These are phyloP conservation scores for Ips nitidus DNA, from an alignment of 1,140 invertebrate genomes.

Conservation along the genomic window DNA sequence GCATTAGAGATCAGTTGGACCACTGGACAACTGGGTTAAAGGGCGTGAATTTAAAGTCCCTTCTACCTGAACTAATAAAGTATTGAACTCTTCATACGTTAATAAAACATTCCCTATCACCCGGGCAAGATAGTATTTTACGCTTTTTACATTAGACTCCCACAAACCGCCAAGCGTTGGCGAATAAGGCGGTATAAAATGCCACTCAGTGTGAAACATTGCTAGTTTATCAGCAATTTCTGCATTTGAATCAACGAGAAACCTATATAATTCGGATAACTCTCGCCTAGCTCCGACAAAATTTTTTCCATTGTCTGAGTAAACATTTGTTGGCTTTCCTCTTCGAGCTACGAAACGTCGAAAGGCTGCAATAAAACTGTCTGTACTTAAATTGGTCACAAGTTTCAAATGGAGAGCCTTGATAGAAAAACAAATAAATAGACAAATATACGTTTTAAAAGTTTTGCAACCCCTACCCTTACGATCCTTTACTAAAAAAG, in stretches of 20 bases:
- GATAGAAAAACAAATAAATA: constrained; percentile 12
- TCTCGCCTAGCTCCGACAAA: constrained; percentile 28
- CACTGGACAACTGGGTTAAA: neutral
- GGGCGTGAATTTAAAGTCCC: constrained; percentile 7
- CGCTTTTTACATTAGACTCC: constrained; percentile 17
- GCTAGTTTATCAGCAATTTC: constrained; percentile 3
- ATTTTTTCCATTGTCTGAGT: constrained; percentile 30
- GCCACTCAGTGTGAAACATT: constrained; percentile 31
- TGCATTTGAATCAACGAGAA: neutral
- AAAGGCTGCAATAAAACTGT: constrained; percentile 2
- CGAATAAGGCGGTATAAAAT: constrained; percentile 37
- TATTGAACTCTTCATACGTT: constrained; percentile 6
- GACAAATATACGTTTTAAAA: constrained; percentile 11
- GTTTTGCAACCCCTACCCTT: neutral
- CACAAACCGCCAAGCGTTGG: constrained; percentile 39
- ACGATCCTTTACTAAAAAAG: constrained; percentile 15
- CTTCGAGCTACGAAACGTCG: constrained; percentile 13
- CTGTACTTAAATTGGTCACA: neutral
- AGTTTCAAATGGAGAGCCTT: constrained; percentile 16
- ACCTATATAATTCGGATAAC: constrained; percentile 8
- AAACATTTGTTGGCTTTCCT: constrained; percentile 20
- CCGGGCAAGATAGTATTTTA: constrained; percentile 31
- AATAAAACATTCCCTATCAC: constrained; percentile 6
- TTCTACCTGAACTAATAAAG: constrained; percentile 12
- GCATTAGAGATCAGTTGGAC: no score